Evolutionary conservation across 2,113 vertebrate genomes (phyloP).

Genomic region (Bubalus kerabau): DNA sequence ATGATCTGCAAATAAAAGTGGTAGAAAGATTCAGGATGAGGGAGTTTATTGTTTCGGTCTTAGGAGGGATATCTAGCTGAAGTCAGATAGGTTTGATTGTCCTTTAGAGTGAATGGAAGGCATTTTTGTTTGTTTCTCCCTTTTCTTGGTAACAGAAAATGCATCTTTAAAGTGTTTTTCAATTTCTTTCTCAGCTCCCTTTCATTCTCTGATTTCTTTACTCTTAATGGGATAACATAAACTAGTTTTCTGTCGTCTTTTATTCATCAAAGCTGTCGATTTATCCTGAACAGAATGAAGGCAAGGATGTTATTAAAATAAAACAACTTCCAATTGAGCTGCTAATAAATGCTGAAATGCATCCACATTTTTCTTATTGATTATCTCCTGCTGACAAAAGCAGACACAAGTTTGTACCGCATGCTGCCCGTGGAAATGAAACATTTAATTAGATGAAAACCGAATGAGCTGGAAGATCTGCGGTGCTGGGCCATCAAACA

Average conservation of each 20-base stretch:
- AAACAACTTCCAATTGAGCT: conserved; percentile 67
- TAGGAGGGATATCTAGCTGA: neutral
- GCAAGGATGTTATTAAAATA: conserved; percentile 64
- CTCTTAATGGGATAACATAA: conserved; percentile 57
- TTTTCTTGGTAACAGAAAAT: conserved; percentile 25
- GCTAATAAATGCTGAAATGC: conserved; percentile 69
- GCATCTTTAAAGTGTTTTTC: conserved; percentile 40
- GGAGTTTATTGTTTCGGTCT: neutral
- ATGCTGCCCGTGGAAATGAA: conserved; percentile 62
- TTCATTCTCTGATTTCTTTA: conserved; percentile 52
- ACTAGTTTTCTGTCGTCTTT: conserved; percentile 56
- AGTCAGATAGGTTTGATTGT: neutral
- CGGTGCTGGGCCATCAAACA: neutral
- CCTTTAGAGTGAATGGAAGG: neutral
- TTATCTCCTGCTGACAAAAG: conserved; percentile 67
- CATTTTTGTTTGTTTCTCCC: conserved; percentile 18
- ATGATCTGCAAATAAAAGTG: neutral
- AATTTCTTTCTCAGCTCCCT: conserved; percentile 46
- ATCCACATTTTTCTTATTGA: conserved; percentile 67
- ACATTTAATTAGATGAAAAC: conserved; percentile 75
- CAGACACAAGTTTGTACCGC: conserved; percentile 50
- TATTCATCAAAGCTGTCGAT: conserved; percentile 66
- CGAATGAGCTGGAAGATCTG: conserved; percentile 58
- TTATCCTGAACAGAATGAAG: conserved; percentile 47
- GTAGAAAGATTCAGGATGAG: neutral